Conservation (phyloP, 2,113 vertebrate genomes). For the Crotophaga sulcirostris region DNA sequence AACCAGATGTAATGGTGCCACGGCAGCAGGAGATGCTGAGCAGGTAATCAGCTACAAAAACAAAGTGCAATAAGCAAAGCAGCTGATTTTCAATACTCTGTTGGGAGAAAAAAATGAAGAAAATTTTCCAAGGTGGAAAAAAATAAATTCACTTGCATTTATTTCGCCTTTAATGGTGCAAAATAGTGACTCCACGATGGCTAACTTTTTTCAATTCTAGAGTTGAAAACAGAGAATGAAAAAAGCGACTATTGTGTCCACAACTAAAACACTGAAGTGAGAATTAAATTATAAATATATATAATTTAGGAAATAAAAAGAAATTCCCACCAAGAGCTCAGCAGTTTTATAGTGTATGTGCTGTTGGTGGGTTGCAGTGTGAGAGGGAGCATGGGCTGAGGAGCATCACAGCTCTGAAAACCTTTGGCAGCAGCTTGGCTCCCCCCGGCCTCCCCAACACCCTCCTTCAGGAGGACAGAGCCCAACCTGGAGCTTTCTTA, state of each 20-base stretch:
- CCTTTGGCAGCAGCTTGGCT: neutral
- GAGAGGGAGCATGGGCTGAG: neutral
- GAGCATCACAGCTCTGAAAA: neutral
- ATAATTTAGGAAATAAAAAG: neutral
- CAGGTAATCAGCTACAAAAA: neutral
- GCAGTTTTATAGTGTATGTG: accelerated
- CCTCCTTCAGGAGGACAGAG: too few relatives aligned
- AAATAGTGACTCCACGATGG: accelerated
- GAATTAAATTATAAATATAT: neutral
- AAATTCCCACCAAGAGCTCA: neutral
- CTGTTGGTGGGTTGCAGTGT: accelerated
- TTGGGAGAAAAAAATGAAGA: accelerated
- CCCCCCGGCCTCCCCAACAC: accelerated
- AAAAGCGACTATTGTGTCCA: neutral
- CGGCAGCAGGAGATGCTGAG: neutral
- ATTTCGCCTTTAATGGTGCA: neutral
- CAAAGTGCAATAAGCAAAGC: neutral
- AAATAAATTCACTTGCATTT: neutral
- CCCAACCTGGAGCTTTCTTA: neutral
- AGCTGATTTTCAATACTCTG: neutral
- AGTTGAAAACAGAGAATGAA: neutral
- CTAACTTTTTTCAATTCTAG: neutral
- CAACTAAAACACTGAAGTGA: neutral
- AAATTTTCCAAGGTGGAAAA: neutral
- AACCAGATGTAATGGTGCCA: accelerated